A percentile compares a stretch with the other conserved stretches of the same genome.
Evolutionary conservation across 2,888 invertebrate genomes (phyloP).

Genomic region (Melitaea athalia): DNA sequence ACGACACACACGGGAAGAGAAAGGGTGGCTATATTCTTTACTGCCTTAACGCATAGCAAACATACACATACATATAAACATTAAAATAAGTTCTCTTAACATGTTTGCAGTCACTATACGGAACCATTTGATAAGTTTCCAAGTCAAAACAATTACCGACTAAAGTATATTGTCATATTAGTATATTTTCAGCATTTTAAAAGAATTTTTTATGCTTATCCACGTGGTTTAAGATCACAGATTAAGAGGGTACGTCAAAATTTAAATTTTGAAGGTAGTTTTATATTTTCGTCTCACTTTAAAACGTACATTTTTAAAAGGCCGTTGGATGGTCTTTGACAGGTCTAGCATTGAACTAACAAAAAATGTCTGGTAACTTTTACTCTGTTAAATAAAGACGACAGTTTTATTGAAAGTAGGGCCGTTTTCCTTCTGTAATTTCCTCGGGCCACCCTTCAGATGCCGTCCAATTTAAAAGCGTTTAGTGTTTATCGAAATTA

Average conservation of each 20-base stretch:
- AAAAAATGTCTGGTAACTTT: constrained; percentile 68
- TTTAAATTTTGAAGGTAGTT: neutral
- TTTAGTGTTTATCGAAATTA: neutral
- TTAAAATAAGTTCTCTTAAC: too few species aligned
- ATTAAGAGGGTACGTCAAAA: too few species aligned
- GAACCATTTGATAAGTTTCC: too few species aligned
- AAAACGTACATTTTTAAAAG: neutral
- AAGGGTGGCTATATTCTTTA: too few species aligned
- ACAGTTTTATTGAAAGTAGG: constrained; percentile 82
- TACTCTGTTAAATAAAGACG: constrained; percentile 79
- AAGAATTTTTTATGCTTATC: too few species aligned
- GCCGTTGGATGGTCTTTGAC: constrained; percentile 4
- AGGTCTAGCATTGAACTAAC: constrained; percentile 23
- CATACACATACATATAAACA: neutral
- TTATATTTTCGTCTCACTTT: neutral
- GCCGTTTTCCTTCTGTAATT: constrained; percentile 79
- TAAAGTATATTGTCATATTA: too few species aligned
- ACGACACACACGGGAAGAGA: too few species aligned
- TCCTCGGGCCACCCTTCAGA: constrained; percentile 67
- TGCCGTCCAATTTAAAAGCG: constrained; percentile 44
- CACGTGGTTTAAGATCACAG: too few species aligned
- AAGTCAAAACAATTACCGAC: too few species aligned
- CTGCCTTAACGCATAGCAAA: too few species aligned
- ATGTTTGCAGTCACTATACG: too few species aligned
- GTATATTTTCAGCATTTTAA: too few species aligned